Evolutionary conservation across 2,113 vertebrate genomes (phyloP).

Genomic region (Peromyscus polionotus): DNA sequence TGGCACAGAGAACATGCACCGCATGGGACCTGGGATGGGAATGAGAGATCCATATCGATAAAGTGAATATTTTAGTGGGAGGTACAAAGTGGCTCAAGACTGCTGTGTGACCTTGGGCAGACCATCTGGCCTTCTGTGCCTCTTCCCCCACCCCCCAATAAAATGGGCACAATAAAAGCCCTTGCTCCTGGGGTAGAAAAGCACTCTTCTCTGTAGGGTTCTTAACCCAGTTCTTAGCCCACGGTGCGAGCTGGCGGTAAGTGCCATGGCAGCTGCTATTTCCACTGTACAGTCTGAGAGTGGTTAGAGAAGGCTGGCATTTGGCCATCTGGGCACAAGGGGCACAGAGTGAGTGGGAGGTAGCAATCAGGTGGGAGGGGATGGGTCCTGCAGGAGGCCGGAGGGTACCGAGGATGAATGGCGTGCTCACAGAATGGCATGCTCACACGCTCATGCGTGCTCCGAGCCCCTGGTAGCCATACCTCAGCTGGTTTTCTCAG

Average conservation of each 20-base stretch:
- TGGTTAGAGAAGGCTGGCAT: no score
- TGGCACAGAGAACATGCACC: no score
- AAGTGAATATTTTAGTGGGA: neutral
- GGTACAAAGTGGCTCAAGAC: neutral
- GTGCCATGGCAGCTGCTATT: fast-evolving
- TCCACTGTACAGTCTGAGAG: neutral
- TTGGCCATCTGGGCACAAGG: no score
- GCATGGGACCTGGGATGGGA: fast-evolving
- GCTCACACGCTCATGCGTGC: no score
- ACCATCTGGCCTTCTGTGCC: neutral
- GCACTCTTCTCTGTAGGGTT: no score
- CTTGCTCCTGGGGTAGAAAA: no score
- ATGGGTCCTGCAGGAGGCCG: neutral
- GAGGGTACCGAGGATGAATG: neutral
- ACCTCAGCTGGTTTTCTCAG: neutral
- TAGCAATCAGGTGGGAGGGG: no score
- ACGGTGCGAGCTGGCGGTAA: fast-evolving
- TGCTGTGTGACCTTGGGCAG: neutral
- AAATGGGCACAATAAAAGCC: neutral
- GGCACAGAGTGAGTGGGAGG: neutral
- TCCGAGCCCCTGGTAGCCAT: neutral
- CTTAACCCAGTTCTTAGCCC: fast-evolving
- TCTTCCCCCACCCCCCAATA: neutral
- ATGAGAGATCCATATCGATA: neutral
- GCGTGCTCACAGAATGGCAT: no score